These are phyloP conservation scores for Cygnus olor DNA, from an alignment of 2,797 vertebrate genomes.

Conservation along the genomic window DNA sequence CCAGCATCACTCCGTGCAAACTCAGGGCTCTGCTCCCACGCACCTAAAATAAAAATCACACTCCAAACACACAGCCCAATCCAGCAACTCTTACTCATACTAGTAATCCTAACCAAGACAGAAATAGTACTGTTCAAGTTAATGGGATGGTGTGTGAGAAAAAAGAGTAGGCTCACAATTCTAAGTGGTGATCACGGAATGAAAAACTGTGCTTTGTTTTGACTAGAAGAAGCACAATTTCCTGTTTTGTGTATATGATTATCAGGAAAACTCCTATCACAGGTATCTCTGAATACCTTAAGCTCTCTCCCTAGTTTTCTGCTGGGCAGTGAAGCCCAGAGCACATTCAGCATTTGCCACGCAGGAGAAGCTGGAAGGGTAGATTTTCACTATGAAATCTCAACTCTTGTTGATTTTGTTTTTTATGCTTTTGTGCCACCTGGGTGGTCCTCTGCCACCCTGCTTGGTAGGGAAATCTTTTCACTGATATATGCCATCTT, in stretches of 20 bases:
- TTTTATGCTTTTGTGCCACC: neutral
- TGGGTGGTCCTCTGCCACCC: neutral
- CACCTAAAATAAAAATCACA: constrained; percentile 45
- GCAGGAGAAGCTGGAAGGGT: neutral
- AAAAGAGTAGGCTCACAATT: neutral
- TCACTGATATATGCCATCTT: neutral
- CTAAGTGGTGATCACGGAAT: neutral
- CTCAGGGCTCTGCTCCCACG: constrained; percentile 15
- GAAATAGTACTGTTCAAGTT: constrained; percentile 25
- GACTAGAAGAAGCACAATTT: neutral
- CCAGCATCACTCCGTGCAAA: neutral
- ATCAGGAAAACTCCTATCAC: neutral
- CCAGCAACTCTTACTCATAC: neutral
- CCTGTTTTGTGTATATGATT: neutral
- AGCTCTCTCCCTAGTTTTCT: neutral
- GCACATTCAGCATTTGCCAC: neutral
- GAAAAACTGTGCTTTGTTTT: constrained; percentile 5
- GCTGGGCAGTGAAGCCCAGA: neutral
- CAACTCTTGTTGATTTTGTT: neutral
- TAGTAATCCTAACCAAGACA: neutral
- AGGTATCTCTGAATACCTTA: neutral
- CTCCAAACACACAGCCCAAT: constrained; percentile 26
- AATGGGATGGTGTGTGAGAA: neutral
- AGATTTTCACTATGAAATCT: neutral
- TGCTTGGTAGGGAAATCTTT: neutral